These are phyloP conservation scores for Tetramorium bicarinatum DNA, from an alignment of 2,888 invertebrate genomes.

Conservation along the genomic window DNA sequence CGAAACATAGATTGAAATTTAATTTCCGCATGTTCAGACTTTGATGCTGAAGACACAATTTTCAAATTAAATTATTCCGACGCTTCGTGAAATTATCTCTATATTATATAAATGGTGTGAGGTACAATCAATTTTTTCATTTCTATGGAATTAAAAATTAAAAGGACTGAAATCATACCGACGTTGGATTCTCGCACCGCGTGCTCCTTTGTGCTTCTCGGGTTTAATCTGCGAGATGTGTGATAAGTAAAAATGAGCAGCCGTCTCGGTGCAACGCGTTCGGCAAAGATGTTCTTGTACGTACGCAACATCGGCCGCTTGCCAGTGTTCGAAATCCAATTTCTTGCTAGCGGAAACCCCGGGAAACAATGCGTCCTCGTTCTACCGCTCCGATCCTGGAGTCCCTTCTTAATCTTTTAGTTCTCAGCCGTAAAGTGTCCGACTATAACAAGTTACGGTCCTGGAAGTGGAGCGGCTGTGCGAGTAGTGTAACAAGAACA, in stretches of 20 bases:
- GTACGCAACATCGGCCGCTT: conserved; percentile 31
- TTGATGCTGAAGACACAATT: background rate
- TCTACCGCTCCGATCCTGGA: conserved; percentile 37
- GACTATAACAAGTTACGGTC: conserved; percentile 50
- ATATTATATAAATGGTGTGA: background rate
- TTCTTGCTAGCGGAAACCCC: conserved; percentile 31
- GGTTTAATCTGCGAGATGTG: conserved; percentile 36
- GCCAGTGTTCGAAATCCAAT: conserved; percentile 56
- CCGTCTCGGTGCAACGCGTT: conserved; percentile 18
- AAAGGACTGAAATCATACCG: background rate
- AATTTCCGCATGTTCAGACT: background rate
- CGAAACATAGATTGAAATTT: background rate
- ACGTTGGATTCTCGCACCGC: background rate
- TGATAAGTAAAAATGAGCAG: conserved; percentile 40
- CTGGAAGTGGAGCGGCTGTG: conserved; percentile 45
- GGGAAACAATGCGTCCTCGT: conserved; percentile 50
- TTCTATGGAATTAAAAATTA: background rate
- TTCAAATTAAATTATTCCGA: background rate
- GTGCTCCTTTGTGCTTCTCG: background rate
- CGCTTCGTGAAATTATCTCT: background rate
- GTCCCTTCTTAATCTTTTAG: conserved; percentile 55
- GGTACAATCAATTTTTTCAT: background rate
- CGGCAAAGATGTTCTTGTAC: conserved; percentile 19
- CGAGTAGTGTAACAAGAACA: conserved; percentile 40
- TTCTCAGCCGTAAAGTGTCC: conserved; percentile 55